Percentiles rank a stretch among this genome's conserved stretches.
Conservation (phyloP, 2,113 vertebrate species). For the Hypanus sabinus region DNA sequence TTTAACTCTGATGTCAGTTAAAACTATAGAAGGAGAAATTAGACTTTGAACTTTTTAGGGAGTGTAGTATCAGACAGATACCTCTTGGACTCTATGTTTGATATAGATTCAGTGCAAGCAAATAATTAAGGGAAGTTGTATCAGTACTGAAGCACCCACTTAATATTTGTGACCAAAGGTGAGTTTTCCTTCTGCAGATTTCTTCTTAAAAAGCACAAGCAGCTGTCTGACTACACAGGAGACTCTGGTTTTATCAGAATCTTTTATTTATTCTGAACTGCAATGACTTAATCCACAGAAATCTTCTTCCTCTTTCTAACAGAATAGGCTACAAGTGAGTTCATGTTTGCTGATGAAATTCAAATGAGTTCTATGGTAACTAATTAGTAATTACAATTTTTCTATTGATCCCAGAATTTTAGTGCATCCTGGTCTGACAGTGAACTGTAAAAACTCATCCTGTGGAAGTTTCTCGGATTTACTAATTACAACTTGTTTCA, state of each 20-base stretch:
- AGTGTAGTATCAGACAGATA: no score
- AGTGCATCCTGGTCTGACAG: not conserved
- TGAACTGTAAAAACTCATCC: not conserved
- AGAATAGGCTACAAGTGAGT: not conserved
- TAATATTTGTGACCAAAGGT: no score
- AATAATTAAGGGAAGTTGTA: no score
- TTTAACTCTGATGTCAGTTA: not conserved
- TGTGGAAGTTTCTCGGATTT: not conserved
- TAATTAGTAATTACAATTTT: slow-evolving; percentile 12
- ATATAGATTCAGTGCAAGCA: no score
- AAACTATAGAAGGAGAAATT: no score
- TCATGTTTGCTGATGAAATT: slow-evolving; percentile 12
- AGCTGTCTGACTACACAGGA: not conserved
- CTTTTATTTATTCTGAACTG: slow-evolving; percentile 20
- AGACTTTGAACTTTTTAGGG: no score
- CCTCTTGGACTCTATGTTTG: no score
- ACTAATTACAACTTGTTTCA: slow-evolving; percentile 3
- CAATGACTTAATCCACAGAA: slow-evolving; percentile 11
- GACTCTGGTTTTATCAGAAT: not conserved
- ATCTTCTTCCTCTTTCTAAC: not conserved
- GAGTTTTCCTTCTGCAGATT: no score
- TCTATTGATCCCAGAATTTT: not conserved
- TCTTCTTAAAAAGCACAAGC: not conserved
- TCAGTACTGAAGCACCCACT: no score
- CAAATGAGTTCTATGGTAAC: not conserved